Percentiles rank a stretch among this genome's conserved stretches.
These are phyloP conservation scores for Lasioglossum albipes DNA, from an alignment of 1,140 invertebrate species.

Conservation along the genomic window DNA sequence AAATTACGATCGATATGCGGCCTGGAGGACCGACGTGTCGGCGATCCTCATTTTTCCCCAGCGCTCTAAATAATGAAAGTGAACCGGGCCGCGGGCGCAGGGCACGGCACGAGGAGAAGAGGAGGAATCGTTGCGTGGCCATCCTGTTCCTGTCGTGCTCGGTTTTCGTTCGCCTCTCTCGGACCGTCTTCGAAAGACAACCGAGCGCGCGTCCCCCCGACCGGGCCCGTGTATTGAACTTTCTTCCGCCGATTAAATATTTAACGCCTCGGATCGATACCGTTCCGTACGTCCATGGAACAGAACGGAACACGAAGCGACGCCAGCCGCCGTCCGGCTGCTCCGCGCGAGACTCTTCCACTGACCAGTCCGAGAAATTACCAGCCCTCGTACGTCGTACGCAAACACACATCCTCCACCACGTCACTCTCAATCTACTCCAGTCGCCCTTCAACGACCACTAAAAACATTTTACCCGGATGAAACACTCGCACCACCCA, in stretches of 20 bases:
- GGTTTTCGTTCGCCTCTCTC: constrained; percentile 43
- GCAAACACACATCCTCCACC: constrained; percentile 53
- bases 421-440: constrained; percentile 59
- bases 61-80: constrained; percentile 63
- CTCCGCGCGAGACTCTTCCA: constrained; percentile 51
- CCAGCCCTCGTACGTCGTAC: constrained; percentile 45
- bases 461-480: constrained; percentile 48
- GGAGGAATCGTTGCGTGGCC: constrained; percentile 57
- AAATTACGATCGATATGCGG: constrained; percentile 57
- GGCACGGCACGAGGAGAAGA: constrained; percentile 42
- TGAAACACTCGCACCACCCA: neutral
- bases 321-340: constrained; percentile 41
- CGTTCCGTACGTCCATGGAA: constrained; percentile 50
- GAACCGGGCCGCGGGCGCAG: constrained; percentile 22
- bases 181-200: constrained; percentile 63
- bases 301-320: neutral
- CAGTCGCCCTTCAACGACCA: constrained; percentile 28
- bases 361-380: constrained; percentile 62
- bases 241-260: constrained; percentile 72
- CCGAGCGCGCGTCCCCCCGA: constrained; percentile 28
- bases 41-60: constrained; percentile 56
- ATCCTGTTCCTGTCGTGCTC: constrained; percentile 47
- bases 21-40: constrained; percentile 39
- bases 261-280: constrained; percentile 70
- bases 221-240: constrained; percentile 69